phyloP scores from a whole-genome alignment of 23 tunicate genomes.

The Halocynthia aurantium region DNA sequence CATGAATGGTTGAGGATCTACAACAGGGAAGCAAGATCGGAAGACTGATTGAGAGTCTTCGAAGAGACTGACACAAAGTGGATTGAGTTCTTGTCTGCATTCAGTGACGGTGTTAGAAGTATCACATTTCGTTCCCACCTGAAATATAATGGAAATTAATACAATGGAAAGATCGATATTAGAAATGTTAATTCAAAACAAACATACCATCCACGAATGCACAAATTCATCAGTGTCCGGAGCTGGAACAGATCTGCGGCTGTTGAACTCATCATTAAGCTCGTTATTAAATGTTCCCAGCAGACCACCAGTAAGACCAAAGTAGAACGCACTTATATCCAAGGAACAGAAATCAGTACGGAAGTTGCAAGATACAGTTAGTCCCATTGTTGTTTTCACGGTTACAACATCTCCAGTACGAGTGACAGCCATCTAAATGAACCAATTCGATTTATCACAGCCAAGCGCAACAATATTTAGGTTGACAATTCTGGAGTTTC shows the following conservation, averaged over 20 bases:
- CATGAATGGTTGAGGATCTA: conserved; percentile 71
- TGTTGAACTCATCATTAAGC: conserved; percentile 58
- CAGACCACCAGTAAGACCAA: conserved; percentile 71
- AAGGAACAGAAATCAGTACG: conserved; percentile 48
- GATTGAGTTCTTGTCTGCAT: too few relatives aligned
- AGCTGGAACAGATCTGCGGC: conserved; percentile 15
- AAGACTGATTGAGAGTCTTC: conserved; percentile 37
- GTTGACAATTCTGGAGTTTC: too few relatives aligned
- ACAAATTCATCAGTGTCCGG: conserved; percentile 32
- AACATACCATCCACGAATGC: conserved; percentile 75
- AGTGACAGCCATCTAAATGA: conserved; percentile 47
- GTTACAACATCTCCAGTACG: conserved; percentile 54
- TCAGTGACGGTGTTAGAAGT: too few relatives aligned
- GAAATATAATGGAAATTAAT: too few relatives aligned
- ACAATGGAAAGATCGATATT: too few relatives aligned
- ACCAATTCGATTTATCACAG: neutral
- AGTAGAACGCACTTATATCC: conserved; percentile 78
- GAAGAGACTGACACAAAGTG: conserved; percentile 35
- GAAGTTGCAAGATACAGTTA: conserved; percentile 80
- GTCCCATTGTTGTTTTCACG: conserved; percentile 31
- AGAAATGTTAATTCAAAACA: too few relatives aligned
- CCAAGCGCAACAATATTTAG: neutral
- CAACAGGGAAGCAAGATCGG: conserved; percentile 80
- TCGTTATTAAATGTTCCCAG: conserved; percentile 90
- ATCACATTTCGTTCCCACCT: too few relatives aligned